A percentile compares a stretch with the other conserved stretches of the same genome.
Evolutionary conservation across 2,113 vertebrate species (phyloP).

Genomic region (Siphamia tubifer): DNA sequence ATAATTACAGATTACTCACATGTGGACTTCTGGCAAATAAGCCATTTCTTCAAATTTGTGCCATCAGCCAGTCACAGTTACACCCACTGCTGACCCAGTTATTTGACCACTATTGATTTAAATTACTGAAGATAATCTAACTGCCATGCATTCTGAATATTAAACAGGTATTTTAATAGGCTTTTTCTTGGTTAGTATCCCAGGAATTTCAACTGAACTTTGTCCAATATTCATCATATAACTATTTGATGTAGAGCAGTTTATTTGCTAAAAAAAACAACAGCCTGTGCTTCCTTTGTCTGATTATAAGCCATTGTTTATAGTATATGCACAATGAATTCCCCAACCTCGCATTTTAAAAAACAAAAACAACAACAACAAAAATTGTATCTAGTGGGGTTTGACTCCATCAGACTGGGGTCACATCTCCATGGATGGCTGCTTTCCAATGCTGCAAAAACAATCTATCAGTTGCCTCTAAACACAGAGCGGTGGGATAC

Average conservation of each 20-base stretch:
- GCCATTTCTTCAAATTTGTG: neutral
- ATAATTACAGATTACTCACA: neutral
- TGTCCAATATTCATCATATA: neutral
- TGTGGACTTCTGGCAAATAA: slow-evolving; percentile 14
- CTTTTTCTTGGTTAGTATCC: no score
- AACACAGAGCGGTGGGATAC: slow-evolving; percentile 14
- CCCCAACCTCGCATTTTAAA: no score
- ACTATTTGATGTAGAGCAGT: neutral
- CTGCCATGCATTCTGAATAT: neutral
- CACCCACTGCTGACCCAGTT: slow-evolving; percentile 30
- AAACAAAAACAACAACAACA: neutral
- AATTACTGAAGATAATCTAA: slow-evolving; percentile 6
- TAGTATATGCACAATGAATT: no score
- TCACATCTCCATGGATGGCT: slow-evolving; percentile 8
- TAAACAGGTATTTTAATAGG: neutral
- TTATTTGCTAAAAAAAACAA: slow-evolving; percentile 8
- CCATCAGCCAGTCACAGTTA: neutral
- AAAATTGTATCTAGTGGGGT: slow-evolving; percentile 12
- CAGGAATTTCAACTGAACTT: no score
- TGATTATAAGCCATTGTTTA: neutral
- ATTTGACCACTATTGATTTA: slow-evolving; percentile 25
- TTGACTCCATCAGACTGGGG: neutral
- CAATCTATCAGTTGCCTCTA: slow-evolving; percentile 40
- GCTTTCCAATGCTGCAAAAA: slow-evolving; percentile 7
- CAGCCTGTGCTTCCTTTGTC: neutral